Conservation (phyloP, 1,140 invertebrate genomes). For the Drosophila gunungcola region DNA sequence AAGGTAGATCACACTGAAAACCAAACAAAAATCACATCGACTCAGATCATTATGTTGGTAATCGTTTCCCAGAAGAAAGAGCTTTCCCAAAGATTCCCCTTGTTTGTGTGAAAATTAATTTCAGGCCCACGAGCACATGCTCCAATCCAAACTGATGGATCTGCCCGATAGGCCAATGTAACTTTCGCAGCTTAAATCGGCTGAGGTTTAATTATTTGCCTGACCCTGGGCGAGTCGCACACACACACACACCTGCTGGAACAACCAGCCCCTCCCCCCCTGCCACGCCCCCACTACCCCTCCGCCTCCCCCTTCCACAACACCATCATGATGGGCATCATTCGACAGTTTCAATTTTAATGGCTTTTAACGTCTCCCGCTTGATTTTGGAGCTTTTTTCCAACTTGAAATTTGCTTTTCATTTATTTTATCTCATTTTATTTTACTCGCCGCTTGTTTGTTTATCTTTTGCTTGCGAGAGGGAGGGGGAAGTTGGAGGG, state of each 20-base stretch:
- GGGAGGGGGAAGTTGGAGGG: not conserved
- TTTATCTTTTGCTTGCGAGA: constrained; percentile 16
- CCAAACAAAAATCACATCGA: not conserved
- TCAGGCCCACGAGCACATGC: not conserved
- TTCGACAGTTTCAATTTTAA: constrained; percentile 73
- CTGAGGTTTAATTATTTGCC: constrained; percentile 61
- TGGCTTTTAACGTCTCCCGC: constrained; percentile 59
- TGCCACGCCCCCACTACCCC: not conserved
- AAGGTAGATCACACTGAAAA: not conserved
- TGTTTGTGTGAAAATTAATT: constrained; percentile 33
- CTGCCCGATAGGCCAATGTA: constrained; percentile 10
- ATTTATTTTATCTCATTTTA: constrained; percentile 56
- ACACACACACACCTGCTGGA: constrained; percentile 28
- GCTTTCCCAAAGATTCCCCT: not conserved
- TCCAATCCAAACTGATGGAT: constrained; percentile 1
- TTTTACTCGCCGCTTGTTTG: constrained; percentile 33
- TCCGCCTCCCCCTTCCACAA: not conserved
- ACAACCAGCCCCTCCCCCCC: not conserved
- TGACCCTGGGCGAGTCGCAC: constrained; percentile 33
- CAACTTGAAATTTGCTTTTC: constrained; percentile 54
- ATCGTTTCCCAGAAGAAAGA: constrained; percentile 21
- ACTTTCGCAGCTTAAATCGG: constrained; percentile 25
- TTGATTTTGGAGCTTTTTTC: constrained; percentile 24
- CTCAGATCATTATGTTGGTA: not conserved
- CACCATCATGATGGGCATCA: constrained; percentile 23